These are phyloP conservation scores for Azemiops feae DNA, from an alignment of 2,113 vertebrate genomes.

Conservation along the genomic window DNA sequence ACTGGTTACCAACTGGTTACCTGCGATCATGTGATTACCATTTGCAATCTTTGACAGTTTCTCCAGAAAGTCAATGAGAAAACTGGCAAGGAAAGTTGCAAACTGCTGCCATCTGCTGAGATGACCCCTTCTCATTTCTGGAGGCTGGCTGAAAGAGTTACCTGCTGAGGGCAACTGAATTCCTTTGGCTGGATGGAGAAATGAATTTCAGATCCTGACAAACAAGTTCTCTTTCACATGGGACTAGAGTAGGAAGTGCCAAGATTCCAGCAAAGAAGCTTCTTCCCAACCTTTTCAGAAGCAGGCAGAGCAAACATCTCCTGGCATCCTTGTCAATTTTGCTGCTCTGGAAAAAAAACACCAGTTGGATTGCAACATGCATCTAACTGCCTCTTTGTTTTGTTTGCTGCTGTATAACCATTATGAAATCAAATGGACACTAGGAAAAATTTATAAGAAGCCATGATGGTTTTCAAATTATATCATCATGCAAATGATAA, in stretches of 20 bases:
- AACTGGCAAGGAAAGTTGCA: not conserved
- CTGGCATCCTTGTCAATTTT: conserved; percentile 22
- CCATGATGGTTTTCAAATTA: not conserved
- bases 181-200: not conserved
- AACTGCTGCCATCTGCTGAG: not conserved
- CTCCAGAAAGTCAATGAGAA: not conserved
- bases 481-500: not conserved
- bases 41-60: not conserved
- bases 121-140: not conserved
- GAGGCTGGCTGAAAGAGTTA: not conserved
- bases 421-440: conserved; percentile 6
- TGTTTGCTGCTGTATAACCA: not conserved
- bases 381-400: conserved; percentile 26
- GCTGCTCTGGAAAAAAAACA: conserved; percentile 38
- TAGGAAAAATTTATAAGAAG: not conserved
- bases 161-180: not conserved
- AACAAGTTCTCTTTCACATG: not conserved
- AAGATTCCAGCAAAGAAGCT: conserved; percentile 7
- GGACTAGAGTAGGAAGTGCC: conserved; percentile 1
- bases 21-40: not conserved
- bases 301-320: not conserved
- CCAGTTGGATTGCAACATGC: conserved; percentile 31
- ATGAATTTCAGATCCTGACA: not conserved
- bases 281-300: conserved; percentile 21
- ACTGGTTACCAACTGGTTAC: no score